Base-by-base conservation (phyloP, 2,888 invertebrate genomes). In the Aradus depressus region DNA sequence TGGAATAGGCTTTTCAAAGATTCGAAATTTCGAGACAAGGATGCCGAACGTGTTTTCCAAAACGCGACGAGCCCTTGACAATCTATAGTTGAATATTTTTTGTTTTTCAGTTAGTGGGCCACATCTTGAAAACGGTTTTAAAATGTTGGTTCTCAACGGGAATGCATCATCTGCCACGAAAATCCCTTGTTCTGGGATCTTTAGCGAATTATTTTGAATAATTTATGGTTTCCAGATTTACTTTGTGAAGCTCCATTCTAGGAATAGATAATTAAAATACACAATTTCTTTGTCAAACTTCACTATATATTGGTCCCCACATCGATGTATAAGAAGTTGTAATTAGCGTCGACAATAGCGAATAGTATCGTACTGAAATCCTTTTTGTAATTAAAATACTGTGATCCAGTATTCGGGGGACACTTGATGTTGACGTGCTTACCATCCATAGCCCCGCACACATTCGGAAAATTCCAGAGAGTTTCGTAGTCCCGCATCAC, bases 91-190 rank as follows among this genome's bases (percentile, higher is more conserved):
- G n/a, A n/a, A n/a, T n/a, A n/a, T 52, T 52, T 25, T 25, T 48
- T 25, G 48, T 43, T 47, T 42, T 35, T 23, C 16, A 18, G 16
- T 42, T 37, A 52, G 21, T 34, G 4, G 16, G 28, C 35, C 37
- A 14, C 52, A 26, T 31, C 41, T 34, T 22, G 23, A 42, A n/a
- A 38, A 28, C 16, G 52, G 52, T 45, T 45, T 45, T 4, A 35
- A n/a, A 6, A 45, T 34, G 35, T 45, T 18, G 16, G 8, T 41
- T 39, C 38, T 47, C 28, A 48, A 22, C 16, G 47, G 47, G 42
- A 52, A 52, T 39, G 52, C 47, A 48, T 52, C 52, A 41, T 52
- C 47, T n/a, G 37, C 52, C n/a, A 50, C 53, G 38, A 53, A 6
- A 34, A 34, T 4, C 4, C 35, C 35, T 34, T 28, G 5, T 34